Base-by-base conservation (phyloP, 2,888 invertebrate species). In the Ophonus ardosiacus region DNA sequence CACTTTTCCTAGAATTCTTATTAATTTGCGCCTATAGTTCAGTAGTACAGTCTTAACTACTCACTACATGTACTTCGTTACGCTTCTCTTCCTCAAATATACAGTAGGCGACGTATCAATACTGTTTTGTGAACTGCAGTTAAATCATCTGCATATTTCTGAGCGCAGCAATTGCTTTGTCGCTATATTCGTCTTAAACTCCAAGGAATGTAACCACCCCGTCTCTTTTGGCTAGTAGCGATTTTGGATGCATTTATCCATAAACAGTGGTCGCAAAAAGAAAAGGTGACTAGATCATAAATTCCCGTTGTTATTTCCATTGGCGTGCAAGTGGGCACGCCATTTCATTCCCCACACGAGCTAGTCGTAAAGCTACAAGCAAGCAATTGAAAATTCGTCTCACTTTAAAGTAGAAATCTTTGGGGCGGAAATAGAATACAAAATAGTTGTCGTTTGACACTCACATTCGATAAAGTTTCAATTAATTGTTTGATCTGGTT, bases 301-400 rank as follows among this genome's bases (percentile, higher is more conserved):
- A 79, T 79, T 79, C 59, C 10, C 31, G 57, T 79, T 79, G 24
- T 57, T 79, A 79, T 79, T 79, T 79, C 18, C 59, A 59, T n/a
- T 71, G 71, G 71, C 71, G 71, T 71, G 40, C 71, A 43, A 15
- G 71, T n/a, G 43, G 56, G 43, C 43, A 43, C 43, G 43, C 6
- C 3, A 43, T 43, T 43, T 6, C 43, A 43, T 43, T 43, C 43
- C 43, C 43, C 43, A 43, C 43, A 43, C 43, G 43, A 43, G 43
- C 43, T 6, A 43, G 5, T 6, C 43, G 43, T 43, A 43, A 43
- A 43, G 43, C 43, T 10, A 10, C 43, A 7, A 43, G 43, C 43
- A 43, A 43, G 43, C 43, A 43, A 43, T 43, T 43, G 43, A 43
- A 43, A 43, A 10, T 43, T 43, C 10, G 10, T 6, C 43, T 10